These are phyloP conservation scores for Lochmaea crataegi DNA, from an alignment of 2,888 invertebrate genomes.

Conservation along the genomic window DNA sequence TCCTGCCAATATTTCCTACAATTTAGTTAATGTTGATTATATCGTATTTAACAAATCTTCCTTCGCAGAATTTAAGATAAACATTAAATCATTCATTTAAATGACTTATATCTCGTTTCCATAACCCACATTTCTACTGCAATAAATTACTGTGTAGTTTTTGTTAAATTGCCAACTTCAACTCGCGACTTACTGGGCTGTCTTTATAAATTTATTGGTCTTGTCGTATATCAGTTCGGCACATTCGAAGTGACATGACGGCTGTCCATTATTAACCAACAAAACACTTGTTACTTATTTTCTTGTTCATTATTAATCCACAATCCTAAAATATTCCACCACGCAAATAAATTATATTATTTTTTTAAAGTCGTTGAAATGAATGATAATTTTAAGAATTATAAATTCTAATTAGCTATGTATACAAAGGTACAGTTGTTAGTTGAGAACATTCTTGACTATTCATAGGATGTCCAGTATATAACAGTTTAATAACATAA, in stretches of 20 bases:
- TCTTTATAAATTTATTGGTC: conserved; percentile 34
- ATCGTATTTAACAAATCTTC: neutral
- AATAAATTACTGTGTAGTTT: conserved; percentile 8
- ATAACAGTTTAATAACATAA: no score
- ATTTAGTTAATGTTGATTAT: neutral
- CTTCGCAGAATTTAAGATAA: neutral
- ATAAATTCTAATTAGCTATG: no score
- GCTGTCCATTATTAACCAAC: conserved; percentile 33
- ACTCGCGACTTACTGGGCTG: neutral
- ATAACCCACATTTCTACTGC: conserved; percentile 13
- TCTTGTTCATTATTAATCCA: conserved; percentile 17
- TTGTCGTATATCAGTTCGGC: conserved; percentile 38
- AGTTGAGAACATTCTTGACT: no score
- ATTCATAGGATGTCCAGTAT: no score
- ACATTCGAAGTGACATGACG: conserved; percentile 36
- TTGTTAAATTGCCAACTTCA: conserved; percentile 17
- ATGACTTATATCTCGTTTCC: neutral
- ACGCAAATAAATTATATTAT: neutral
- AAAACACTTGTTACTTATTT: conserved; percentile 25
- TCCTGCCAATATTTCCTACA: no score
- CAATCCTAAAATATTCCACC: conserved; percentile 9
- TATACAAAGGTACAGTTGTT: no score
- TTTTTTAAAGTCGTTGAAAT: no score
- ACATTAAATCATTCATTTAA: neutral
- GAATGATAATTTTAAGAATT: no score